phyloP scores from a whole-genome alignment of 2,113 vertebrate genomes.

The Cyprinodon tularosa region DNA sequence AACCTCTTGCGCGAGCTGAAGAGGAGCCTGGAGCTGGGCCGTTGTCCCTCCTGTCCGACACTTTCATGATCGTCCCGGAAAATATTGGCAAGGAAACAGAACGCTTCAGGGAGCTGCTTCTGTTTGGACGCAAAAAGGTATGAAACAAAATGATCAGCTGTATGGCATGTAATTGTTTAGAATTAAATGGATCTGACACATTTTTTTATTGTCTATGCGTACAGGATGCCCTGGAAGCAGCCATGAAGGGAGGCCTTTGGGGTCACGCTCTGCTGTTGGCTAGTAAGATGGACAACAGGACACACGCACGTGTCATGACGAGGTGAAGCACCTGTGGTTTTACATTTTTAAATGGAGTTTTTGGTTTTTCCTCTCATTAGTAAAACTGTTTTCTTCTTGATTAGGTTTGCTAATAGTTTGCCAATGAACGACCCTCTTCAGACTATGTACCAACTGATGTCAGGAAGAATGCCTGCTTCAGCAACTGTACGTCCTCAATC shows the following conservation, averaged over 20 bases:
- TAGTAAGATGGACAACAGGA: constrained; percentile 98
- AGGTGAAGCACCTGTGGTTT: constrained; percentile 76
- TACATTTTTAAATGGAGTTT: not conserved
- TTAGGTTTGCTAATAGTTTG: constrained; percentile 97
- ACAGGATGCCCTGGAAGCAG: constrained; percentile 94
- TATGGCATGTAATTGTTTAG: not conserved
- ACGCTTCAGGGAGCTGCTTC: constrained; percentile 92
- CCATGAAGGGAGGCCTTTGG: constrained; percentile 97
- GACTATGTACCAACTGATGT: constrained; percentile 98
- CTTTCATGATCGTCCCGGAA: constrained; percentile 77
- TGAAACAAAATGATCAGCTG: not conserved
- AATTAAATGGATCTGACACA: not conserved
- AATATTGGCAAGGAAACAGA: constrained; percentile 89
- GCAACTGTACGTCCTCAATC: constrained; percentile 84
- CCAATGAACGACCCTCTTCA: constrained; percentile 98
- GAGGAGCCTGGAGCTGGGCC: constrained; percentile 90
- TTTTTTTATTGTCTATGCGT: constrained; percentile 11
- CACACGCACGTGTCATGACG: constrained; percentile 96
- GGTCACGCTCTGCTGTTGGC: constrained; percentile 94
- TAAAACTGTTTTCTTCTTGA: constrained; percentile 15
- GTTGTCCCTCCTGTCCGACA: constrained; percentile 90
- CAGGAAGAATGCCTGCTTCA: constrained; percentile 96
- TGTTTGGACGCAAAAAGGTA: constrained; percentile 96
- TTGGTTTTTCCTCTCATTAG: not conserved
- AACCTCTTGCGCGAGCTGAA: constrained; percentile 86